phyloP scores from a whole-genome alignment of 2,888 invertebrate species.

The Nebria brevicollis region DNA sequence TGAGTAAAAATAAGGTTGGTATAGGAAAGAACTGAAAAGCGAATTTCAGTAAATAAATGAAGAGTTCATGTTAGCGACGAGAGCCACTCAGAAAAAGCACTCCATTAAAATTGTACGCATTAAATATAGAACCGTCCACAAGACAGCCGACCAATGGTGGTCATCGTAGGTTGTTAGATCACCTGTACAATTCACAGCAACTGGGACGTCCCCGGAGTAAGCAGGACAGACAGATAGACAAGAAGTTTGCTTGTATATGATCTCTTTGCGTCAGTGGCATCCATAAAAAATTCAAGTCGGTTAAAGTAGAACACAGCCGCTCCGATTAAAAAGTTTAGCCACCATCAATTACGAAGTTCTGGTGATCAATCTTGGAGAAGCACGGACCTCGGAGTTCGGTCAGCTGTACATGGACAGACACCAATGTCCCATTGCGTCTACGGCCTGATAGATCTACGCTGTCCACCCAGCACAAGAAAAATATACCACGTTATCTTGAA shows the following conservation, averaged over 20 bases:
- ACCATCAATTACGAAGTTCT: conserved; percentile 47
- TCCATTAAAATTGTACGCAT: conserved; percentile 29
- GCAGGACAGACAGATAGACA: background rate
- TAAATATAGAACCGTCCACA: conserved; percentile 2
- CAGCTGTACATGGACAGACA: conserved; percentile 17
- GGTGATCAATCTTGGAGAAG: conserved; percentile 47
- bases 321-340: conserved; percentile 47
- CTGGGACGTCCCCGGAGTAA: conserved; percentile 14
- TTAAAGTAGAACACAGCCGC: conserved; percentile 46
- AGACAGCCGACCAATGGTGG: background rate
- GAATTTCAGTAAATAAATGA: background rate
- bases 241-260: conserved; percentile 11
- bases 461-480: background rate
- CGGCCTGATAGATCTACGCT: conserved; percentile 8
- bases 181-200: conserved; percentile 28
- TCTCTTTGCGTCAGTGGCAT: conserved; percentile 16
- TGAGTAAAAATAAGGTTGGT: background rate
- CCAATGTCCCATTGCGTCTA: conserved; percentile 38
- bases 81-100: conserved; percentile 20
- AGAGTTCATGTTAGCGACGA: background rate
- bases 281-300: conserved; percentile 43
- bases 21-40: background rate
- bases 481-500: background rate
- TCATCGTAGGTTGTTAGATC: conserved; percentile 19
- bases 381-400: conserved; percentile 28